Evolutionary conservation across 2,888 invertebrate genomes (phyloP), one percentile per base, ranked within the genome.

Genomic region (Hemicrepidius hirtus): DNA sequence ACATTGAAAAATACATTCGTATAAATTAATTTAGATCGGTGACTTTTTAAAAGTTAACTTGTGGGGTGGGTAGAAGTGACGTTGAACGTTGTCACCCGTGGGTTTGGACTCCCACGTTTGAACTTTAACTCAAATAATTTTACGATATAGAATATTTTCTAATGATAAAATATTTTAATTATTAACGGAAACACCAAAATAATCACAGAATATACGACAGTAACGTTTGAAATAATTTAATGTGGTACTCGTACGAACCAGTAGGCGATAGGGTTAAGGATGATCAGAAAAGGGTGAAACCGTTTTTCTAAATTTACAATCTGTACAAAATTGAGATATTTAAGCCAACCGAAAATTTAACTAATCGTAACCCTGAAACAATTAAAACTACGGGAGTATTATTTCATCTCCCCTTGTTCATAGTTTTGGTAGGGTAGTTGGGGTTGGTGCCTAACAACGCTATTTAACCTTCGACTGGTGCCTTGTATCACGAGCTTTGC

Each of bases 401-500:
- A 57, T 57, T 24, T 37, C 24, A 28, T 24, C 40, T 32, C 53
- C n/a, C 44, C 20, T 44, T 41, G 41, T 35, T 60, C 60, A 21
- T 41, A 60, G 60, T 60, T n/a, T 60, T 12, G 60, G 10, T 12
- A 20, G 37, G 20, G 57, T 37, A 57, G 37, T 7, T 28, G 57
- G 50, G 37, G 37, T 37, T 57, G 10, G 12, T 18, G 37, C 57
- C 44, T 60, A 60, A 60, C 60, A 41, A 60, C 44, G 60, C 41
- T 13, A 60, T 44, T 60, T 60, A 60, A 60, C 60, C 60, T 44
- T 44, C 57, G 57, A 57, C 57, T 35, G 37, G 37, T 57, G 18
- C 37, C 37, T 57, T 55, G 57, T 66, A 53, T 66, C 66, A 66
- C 44, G 66, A 66, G 41, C 57, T 55, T 55, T 57, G 65, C 50